These are phyloP conservation scores for Daubentonia madagascariensis DNA, from an alignment of 2,113 vertebrate genomes.

Conservation along the genomic window DNA sequence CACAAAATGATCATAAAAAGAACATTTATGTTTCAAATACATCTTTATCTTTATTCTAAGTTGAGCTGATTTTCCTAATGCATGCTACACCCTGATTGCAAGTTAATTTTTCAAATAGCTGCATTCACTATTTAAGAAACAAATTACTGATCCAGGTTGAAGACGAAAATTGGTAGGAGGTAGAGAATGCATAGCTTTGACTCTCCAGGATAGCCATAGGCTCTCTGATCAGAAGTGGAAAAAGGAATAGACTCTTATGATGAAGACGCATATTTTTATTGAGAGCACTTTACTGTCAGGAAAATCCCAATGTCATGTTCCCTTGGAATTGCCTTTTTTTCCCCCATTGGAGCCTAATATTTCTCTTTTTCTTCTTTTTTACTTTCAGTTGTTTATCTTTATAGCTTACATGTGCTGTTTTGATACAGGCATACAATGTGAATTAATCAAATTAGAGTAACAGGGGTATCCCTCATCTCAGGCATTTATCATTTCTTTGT, in stretches of 20 bases:
- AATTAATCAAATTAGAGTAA: no score
- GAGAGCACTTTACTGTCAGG: neutral
- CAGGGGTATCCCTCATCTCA: no score
- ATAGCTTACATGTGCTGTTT: no score
- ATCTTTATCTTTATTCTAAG: conserved; percentile 11
- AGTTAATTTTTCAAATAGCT: neutral
- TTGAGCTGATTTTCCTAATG: neutral
- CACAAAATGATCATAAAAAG: neutral
- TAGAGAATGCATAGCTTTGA: neutral
- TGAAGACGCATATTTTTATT: neutral
- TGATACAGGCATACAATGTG: no score
- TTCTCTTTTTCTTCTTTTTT: no score
- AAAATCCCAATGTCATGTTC: neutral
- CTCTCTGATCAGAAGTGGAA: neutral
- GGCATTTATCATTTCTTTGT: no score
- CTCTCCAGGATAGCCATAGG: neutral
- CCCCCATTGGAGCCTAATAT: no score
- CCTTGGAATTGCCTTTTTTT: neutral
- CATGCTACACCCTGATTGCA: neutral
- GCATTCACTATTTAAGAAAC: neutral
- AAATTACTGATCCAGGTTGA: neutral
- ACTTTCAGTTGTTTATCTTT: no score
- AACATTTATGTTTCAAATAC: neutral
- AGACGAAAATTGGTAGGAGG: neutral
- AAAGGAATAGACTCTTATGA: neutral